Conservation (phyloP, 2,113 vertebrate genomes). For the Baryphthengus martii region DNA sequence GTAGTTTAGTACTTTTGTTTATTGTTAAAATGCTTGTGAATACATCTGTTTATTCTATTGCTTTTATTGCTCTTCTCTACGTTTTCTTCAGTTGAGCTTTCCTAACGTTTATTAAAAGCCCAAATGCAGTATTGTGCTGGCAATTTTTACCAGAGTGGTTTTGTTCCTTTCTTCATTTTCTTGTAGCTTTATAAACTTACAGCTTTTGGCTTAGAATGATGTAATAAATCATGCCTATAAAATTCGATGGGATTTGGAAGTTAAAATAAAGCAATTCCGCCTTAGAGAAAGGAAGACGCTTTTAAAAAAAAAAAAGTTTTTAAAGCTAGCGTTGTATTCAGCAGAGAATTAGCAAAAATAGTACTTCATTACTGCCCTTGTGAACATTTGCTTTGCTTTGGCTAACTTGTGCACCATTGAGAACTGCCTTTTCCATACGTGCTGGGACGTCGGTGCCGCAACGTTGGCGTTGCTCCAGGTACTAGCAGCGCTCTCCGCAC, state of each 20-base stretch:
- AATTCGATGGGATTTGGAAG: too few relatives aligned
- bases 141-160: not conserved
- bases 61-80: not conserved
- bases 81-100: not conserved
- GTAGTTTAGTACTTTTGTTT: not conserved
- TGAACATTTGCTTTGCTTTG: not conserved
- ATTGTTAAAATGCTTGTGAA: not conserved
- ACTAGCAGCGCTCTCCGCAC: not conserved
- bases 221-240: too few relatives aligned
- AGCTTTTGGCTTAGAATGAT: not conserved
- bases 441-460: not conserved
- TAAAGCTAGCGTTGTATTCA: not conserved
- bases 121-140: not conserved
- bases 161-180: not conserved
- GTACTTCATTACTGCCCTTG: not conserved
- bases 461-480: not conserved
- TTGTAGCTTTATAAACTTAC: not conserved
- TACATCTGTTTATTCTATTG: not conserved
- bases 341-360: not conserved
- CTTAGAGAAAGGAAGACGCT: not conserved
- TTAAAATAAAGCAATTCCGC: not conserved
- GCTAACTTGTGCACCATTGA: not conserved
- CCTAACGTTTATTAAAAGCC: not conserved
- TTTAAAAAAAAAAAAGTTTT: not conserved
- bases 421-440: not conserved